Conservation (phyloP, 2,888 invertebrate genomes). For the Urechis unicinctus region DNA sequence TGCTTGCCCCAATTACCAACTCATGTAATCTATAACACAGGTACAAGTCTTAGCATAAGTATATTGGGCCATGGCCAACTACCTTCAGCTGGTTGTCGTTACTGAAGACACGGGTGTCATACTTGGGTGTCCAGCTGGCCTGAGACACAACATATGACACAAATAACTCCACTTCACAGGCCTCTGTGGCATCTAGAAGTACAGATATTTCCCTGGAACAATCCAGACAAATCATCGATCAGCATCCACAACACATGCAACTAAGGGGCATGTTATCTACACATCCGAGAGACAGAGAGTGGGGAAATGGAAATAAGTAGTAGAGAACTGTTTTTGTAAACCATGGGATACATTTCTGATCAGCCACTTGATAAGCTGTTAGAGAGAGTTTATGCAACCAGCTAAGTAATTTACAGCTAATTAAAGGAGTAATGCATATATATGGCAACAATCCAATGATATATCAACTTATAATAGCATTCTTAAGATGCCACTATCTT, state of each 20-base stretch:
- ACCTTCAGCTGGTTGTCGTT: slow-evolving; percentile 32
- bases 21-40: no score
- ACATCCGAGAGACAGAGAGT: background rate
- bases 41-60: no score
- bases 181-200: slow-evolving; percentile 36
- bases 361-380: background rate
- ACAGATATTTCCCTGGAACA: slow-evolving; percentile 45
- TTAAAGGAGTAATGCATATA: no score
- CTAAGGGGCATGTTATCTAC: background rate
- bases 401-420: no score
- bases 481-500: no score
- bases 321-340: background rate
- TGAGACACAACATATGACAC: slow-evolving; percentile 47
- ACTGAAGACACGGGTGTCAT: slow-evolving; percentile 49
- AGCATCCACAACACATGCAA: background rate
- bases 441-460: no score
- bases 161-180: slow-evolving; percentile 29
- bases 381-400: no score
- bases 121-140: slow-evolving; percentile 50
- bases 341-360: background rate
- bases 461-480: no score
- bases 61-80: no score
- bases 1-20: no score
- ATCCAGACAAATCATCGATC: slow-evolving; percentile 1
- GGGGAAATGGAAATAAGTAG: background rate